A percentile compares a stretch with the other conserved stretches of the same genome.
Conservation (phyloP, 2,113 vertebrate genomes). For the Poeciliopsis turrubarensis region DNA sequence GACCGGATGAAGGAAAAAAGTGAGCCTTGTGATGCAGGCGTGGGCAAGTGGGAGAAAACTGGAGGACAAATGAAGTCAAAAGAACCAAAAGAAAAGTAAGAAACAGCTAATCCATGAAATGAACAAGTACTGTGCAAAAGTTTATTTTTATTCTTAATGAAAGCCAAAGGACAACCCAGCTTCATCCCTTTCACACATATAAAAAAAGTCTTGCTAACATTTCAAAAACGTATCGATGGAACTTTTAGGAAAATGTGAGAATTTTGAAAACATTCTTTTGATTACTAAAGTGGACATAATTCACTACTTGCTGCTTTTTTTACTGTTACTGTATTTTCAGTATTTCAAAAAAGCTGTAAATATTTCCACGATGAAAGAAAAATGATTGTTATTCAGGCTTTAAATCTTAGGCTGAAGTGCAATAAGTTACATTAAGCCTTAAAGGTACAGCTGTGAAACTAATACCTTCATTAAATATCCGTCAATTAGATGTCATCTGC, state of each 20-base stretch:
- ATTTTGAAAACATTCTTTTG: too few species aligned
- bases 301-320: neutral
- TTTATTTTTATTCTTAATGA: neutral
- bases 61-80: constrained; percentile 81
- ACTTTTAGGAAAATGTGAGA: neutral
- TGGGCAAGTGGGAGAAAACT: constrained; percentile 85
- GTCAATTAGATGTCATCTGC: too few species aligned
- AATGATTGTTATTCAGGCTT: neutral
- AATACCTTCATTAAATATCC: too few species aligned
- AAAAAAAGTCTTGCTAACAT: neutral
- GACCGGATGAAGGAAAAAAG: constrained; percentile 89
- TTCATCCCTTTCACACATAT: neutral
- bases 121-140: neutral
- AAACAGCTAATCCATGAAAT: neutral
- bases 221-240: neutral
- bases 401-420: neutral
- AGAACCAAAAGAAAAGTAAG: constrained; percentile 89
- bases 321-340: neutral
- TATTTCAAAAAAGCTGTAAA: neutral
- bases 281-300: neutral
- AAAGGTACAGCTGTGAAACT: too few species aligned
- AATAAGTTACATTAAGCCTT: too few species aligned
- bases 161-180: neutral
- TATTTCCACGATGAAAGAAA: neutral
- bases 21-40: constrained; percentile 83